These are phyloP conservation scores for Ascidia mentula DNA, from an alignment of 23 tunicate species.

Conservation along the genomic window DNA sequence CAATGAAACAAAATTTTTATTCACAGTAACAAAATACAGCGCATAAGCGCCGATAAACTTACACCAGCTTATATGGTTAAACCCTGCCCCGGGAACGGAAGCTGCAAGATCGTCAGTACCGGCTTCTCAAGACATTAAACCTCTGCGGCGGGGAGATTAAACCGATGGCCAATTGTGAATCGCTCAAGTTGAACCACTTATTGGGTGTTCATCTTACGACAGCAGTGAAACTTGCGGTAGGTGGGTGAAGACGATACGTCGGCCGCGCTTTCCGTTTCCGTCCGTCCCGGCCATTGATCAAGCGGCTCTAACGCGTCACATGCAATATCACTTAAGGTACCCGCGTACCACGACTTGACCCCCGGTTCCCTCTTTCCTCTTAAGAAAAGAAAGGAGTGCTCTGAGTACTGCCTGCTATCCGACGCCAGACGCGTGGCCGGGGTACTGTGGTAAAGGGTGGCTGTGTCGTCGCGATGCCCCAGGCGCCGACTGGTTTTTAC, in stretches of 20 bases:
- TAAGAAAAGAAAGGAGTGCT: constrained; percentile 2
- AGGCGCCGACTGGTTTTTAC: constrained; percentile 8
- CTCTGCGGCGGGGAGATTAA: neutral
- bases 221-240: neutral
- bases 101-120: neutral
- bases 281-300: neutral
- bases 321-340: constrained; percentile 4
- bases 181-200: constrained; percentile 13
- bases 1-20: no score
- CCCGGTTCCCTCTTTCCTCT: neutral
- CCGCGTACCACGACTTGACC: neutral
- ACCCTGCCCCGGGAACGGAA: no score
- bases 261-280: neutral
- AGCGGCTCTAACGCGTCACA: neutral
- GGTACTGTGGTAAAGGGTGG: neutral
- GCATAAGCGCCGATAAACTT: no score
- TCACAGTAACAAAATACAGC: no score
- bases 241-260: neutral
- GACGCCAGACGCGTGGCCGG: constrained; percentile 12
- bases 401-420: neutral
- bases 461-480: neutral
- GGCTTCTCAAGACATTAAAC: neutral
- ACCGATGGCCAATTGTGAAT: neutral
- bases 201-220: neutral
- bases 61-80: no score